Conservation (phyloP, 2,113 vertebrate genomes). For the Dipodomys ordii region DNA sequence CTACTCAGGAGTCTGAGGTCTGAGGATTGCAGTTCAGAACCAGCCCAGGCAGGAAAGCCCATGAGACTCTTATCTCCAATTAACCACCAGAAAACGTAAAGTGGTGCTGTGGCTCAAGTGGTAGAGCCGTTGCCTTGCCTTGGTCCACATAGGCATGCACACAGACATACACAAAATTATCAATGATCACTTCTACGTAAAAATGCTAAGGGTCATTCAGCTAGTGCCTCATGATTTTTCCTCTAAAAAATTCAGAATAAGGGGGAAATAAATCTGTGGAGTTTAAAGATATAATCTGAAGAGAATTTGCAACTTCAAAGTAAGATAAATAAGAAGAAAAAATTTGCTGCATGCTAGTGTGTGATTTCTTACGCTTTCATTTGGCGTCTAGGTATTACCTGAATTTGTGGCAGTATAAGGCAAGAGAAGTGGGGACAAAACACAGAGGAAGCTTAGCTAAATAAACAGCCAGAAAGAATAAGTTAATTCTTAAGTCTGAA, state of each 20-base stretch:
- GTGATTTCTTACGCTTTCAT: not conserved
- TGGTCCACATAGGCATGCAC: too few relatives aligned
- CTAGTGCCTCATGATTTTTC: constrained; percentile 20
- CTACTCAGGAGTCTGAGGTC: too few relatives aligned
- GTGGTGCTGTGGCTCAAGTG: too few relatives aligned
- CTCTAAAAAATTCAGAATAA: not conserved
- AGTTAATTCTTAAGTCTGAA: not conserved
- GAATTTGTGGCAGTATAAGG: not conserved
- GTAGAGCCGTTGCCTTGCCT: too few relatives aligned
- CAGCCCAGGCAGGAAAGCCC: too few relatives aligned
- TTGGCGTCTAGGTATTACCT: not conserved
- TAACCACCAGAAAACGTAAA: too few relatives aligned
- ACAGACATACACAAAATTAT: not conserved
- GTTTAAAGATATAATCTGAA: not conserved
- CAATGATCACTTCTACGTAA: not conserved
- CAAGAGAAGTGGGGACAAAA: not conserved
- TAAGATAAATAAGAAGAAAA: not conserved
- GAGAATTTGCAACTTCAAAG: not conserved
- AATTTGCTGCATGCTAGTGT: not conserved
- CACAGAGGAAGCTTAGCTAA: not conserved
- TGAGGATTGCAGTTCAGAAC: too few relatives aligned
- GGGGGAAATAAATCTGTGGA: not conserved
- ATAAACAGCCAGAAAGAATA: not conserved
- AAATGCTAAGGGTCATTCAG: not conserved
- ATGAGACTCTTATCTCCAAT: too few relatives aligned